Conservation (phyloP, 2,888 invertebrate genomes). For the Campaea margaritaria region DNA sequence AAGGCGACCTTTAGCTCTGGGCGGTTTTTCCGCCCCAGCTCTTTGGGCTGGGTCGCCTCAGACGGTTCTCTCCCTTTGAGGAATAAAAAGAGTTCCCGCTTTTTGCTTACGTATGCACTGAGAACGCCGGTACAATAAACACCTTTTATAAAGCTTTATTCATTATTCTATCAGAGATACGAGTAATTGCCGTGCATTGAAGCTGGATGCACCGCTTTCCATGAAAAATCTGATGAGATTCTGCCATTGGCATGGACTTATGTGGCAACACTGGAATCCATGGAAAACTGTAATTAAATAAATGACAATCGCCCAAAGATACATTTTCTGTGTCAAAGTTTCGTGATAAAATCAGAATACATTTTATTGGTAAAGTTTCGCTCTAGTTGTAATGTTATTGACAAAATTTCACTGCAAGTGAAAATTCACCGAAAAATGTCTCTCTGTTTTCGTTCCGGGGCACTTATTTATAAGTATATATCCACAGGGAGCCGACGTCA, state of each 20-base stretch:
- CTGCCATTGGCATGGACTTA: no score
- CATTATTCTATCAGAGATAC: slow-evolving; percentile 1
- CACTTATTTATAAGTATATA: slow-evolving; percentile 5
- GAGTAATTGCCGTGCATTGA: no score
- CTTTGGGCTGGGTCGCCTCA: slow-evolving; percentile 50
- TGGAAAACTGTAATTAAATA: no score
- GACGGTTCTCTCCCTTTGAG: slow-evolving; percentile 53
- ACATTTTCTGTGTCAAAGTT: no score
- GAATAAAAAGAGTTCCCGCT: slow-evolving; percentile 45
- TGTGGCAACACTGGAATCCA: no score
- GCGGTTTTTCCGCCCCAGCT: slow-evolving; percentile 60
- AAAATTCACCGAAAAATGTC: slow-evolving; percentile 12
- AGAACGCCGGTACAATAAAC: slow-evolving; percentile 9
- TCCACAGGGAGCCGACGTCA: slow-evolving; percentile 13
- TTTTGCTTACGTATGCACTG: slow-evolving; percentile 34
- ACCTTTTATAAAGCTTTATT: slow-evolving; percentile 9
- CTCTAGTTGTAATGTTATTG: no score
- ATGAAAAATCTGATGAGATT: not conserved
- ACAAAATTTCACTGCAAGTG: not conserved
- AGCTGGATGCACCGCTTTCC: not conserved
- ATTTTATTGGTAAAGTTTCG: no score
- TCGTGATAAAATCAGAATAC: no score
- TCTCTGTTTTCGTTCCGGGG: slow-evolving; percentile 28
- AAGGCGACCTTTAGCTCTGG: slow-evolving; percentile 67
- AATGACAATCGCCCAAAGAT: no score